These are phyloP conservation scores for Ariopsis seemanni DNA, from an alignment of 2,113 vertebrate genomes.

Conservation along the genomic window DNA sequence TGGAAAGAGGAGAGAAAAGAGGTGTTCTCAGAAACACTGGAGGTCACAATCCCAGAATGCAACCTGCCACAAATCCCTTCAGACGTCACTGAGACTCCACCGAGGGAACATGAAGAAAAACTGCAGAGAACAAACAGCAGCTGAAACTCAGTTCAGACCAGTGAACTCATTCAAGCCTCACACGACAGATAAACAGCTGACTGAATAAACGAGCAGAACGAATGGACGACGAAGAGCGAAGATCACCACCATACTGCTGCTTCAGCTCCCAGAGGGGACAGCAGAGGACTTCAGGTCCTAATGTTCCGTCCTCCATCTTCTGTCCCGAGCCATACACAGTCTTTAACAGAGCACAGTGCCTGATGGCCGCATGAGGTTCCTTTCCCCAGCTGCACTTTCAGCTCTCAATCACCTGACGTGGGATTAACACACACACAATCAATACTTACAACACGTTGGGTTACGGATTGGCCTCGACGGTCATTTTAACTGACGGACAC, in stretches of 20 bases:
- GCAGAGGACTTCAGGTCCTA: not conserved
- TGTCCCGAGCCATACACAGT: not conserved
- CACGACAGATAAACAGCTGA: not conserved
- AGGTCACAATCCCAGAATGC: not conserved
- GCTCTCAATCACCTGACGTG: not conserved
- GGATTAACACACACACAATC: not conserved
- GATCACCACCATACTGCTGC: not conserved
- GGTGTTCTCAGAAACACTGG: not conserved
- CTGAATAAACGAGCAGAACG: not conserved
- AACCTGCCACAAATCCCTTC: not conserved
- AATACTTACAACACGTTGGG: not conserved
- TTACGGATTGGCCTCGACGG: not conserved
- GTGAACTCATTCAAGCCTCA: not conserved
- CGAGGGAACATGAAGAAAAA: not conserved
- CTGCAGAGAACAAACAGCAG: not conserved
- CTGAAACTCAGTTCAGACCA: not conserved
- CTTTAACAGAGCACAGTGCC: not conserved
- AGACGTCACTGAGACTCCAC: not conserved
- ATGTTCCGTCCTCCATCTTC: not conserved
- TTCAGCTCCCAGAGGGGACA: not conserved
- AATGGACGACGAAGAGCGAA: not conserved
- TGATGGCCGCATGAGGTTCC: not conserved
- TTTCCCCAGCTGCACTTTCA: not conserved
- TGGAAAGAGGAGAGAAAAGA: not conserved
- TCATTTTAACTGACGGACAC: not conserved